These are phyloP conservation scores for Dusona sp. DNA, from an alignment of 2,888 invertebrate genomes.

Conservation along the genomic window DNA sequence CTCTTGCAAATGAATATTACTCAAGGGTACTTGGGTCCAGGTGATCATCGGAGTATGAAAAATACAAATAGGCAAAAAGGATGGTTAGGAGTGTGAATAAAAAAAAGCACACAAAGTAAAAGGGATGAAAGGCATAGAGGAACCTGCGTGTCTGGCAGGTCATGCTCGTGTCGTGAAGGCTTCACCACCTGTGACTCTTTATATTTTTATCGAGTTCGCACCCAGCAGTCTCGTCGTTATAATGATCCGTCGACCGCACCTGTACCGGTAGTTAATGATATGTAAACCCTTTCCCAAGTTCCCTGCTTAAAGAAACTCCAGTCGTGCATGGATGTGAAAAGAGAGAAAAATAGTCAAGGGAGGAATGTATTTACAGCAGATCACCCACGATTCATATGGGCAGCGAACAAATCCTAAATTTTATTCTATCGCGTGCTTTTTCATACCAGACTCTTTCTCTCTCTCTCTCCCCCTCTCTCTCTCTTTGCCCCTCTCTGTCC, in stretches of 20 bases:
- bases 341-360: neutral
- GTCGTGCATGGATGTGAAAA: conserved; percentile 7
- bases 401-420: conserved; percentile 49
- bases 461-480: neutral
- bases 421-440: conserved; percentile 32
- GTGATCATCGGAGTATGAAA: conserved; percentile 20
- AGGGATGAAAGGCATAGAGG: conserved; percentile 44
- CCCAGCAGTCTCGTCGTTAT: conserved; percentile 41
- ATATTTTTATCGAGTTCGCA: conserved; percentile 43
- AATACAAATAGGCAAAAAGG: conserved; percentile 26
- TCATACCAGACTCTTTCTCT: neutral
- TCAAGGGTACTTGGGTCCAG: conserved; percentile 3
- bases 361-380: conserved; percentile 41
- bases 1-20: conserved; percentile 25
- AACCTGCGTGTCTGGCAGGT: conserved; percentile 39
- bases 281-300: conserved; percentile 45
- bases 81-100: neutral
- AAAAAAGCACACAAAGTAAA: conserved; percentile 29
- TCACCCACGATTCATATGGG: conserved; percentile 2
- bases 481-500: neutral
- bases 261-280: conserved; percentile 68
- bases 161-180: conserved; percentile 13
- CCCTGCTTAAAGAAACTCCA: conserved; percentile 6
- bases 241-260: conserved; percentile 69
- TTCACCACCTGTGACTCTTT: conserved; percentile 16